Evolutionary conservation across 2,888 invertebrate species (phyloP).

Genomic region (Ochlodes sylvanus): DNA sequence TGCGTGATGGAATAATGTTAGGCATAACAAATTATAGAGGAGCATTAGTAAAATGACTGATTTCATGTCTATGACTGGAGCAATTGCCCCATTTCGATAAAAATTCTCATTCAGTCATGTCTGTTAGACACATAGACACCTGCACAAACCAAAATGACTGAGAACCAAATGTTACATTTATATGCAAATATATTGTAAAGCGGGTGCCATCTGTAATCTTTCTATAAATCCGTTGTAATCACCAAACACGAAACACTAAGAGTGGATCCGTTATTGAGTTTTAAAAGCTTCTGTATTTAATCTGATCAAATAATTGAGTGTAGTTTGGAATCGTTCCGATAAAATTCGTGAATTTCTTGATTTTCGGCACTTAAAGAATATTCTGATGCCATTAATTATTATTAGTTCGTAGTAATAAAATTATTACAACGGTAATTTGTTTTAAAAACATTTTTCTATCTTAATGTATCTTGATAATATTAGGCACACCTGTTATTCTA

Average conservation of each 20-base stretch:
- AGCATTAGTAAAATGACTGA: too few relatives aligned
- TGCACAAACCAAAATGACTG: conserved; percentile 50
- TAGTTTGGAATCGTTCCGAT: background rate
- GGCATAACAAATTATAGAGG: too few relatives aligned
- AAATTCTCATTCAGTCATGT: conserved; percentile 32
- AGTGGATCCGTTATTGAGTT: conserved; percentile 15
- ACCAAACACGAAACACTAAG: conserved; percentile 15
- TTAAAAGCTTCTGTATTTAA: conserved; percentile 23
- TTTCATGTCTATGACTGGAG: conserved; percentile 1
- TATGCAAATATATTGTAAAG: conserved; percentile 55
- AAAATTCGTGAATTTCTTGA: conserved; percentile 15
- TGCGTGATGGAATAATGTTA: too few relatives aligned
- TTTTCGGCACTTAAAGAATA: background rate
- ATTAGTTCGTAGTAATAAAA: background rate
- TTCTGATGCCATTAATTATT: background rate
- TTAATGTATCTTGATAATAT: background rate
- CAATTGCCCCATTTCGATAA: background rate
- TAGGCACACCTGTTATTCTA: too few relatives aligned
- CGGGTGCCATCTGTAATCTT: conserved; percentile 44
- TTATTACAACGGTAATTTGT: background rate
- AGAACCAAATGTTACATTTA: conserved; percentile 49
- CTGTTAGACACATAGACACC: conserved; percentile 52
- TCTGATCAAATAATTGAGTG: conserved; percentile 28
- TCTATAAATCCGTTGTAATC: conserved; percentile 28
- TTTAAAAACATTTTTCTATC: background rate